A percentile compares a stretch with the other conserved stretches of the same genome.
These are phyloP conservation scores for Lacerta bilineata DNA, from an alignment of 2,797 vertebrate genomes.

Conservation along the genomic window DNA sequence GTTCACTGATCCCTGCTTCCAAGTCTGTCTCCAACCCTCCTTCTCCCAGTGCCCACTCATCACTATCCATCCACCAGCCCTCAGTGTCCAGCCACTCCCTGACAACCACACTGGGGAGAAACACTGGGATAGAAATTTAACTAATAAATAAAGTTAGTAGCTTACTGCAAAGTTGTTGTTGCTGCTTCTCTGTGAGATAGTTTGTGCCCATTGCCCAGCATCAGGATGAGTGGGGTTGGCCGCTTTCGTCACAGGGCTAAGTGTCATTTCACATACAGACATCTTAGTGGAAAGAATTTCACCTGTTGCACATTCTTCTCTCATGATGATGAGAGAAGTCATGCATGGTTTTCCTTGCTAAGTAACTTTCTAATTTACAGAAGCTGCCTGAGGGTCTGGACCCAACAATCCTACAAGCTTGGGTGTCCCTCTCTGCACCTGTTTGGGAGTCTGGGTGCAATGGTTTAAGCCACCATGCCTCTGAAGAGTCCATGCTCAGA, in stretches of 20 bases:
- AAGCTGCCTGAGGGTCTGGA: background rate
- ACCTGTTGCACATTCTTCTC: no score
- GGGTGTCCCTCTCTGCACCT: background rate
- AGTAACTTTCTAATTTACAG: background rate
- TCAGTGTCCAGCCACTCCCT: no score
- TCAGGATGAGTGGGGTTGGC: background rate
- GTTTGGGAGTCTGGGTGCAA: background rate
- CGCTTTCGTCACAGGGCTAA: background rate
- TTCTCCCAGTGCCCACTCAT: no score
- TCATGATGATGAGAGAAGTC: background rate
- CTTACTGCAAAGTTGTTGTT: background rate
- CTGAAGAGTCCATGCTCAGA: background rate
- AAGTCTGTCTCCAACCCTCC: no score
- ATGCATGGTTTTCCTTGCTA: background rate
- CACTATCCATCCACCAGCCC: no score
- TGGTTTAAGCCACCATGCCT: background rate
- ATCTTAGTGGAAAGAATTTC: background rate
- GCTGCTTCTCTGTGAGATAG: background rate
- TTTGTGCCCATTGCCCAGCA: background rate
- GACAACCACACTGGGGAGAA: no score
- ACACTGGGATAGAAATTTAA: no score
- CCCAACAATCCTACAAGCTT: background rate
- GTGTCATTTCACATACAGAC: background rate
- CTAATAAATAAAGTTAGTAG: no score
- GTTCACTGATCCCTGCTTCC: no score